Evolutionary conservation across 2,797 vertebrate species (phyloP).

Genomic region (Pseudomugil gertrudae): DNA sequence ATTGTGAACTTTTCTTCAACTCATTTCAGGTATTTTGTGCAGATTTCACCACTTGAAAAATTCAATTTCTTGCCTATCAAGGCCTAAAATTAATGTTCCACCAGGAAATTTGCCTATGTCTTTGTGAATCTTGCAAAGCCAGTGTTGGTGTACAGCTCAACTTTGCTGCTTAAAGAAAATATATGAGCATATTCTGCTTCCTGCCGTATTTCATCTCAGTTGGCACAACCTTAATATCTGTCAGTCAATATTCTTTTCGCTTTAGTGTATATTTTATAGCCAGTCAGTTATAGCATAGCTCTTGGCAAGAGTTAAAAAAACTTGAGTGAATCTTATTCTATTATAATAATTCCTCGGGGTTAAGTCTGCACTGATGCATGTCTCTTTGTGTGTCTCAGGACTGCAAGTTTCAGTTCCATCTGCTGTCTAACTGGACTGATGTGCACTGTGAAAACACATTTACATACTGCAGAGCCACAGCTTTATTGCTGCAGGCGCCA

Average conservation of each 20-base stretch:
- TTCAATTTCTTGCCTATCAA: background rate
- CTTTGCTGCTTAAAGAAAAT: too few species aligned
- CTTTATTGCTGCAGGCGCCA: background rate
- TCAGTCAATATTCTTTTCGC: background rate
- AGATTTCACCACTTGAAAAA: background rate
- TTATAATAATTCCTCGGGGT: background rate
- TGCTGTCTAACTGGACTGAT: slow-evolving; percentile 3
- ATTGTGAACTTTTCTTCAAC: slow-evolving; percentile 94
- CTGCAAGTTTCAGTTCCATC: slow-evolving; percentile 3
- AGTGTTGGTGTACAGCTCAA: background rate
- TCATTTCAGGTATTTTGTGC: slow-evolving; percentile 87
- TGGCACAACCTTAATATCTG: background rate
- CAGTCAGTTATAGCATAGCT: background rate
- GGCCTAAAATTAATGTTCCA: background rate
- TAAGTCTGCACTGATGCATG: background rate
- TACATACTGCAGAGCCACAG: background rate
- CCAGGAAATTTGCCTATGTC: background rate
- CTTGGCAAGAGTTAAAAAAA: background rate
- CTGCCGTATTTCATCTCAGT: background rate
- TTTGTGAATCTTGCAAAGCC: background rate
- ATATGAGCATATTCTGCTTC: too few species aligned
- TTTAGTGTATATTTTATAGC: background rate
- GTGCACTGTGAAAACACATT: too few species aligned
- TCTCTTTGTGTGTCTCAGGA: background rate
- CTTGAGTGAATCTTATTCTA: too few species aligned